Evolutionary conservation across 2,888 invertebrate species (phyloP).

Genomic region (Gryllus longicercus): DNA sequence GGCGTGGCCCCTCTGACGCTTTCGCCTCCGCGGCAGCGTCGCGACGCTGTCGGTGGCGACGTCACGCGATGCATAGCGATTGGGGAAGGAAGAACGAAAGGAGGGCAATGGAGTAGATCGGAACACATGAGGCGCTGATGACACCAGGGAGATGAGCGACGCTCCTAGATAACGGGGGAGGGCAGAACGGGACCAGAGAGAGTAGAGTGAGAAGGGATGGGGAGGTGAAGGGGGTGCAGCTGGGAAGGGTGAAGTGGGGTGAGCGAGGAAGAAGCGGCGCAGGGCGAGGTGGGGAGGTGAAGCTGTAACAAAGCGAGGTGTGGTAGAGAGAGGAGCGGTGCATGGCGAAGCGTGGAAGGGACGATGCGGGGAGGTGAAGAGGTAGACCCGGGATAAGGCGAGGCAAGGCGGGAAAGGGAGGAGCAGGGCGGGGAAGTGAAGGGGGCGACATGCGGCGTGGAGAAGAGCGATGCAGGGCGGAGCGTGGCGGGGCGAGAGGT

Average conservation of each 20-base stretch:
- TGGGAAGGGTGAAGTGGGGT: constrained; percentile 40
- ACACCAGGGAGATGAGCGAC: background rate
- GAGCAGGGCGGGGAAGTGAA: too few relatives aligned
- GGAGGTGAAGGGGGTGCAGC: constrained; percentile 38
- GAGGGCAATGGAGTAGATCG: background rate
- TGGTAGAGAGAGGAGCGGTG: constrained; percentile 39
- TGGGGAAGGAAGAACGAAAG: background rate
- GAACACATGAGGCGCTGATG: background rate
- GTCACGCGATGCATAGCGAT: too few relatives aligned
- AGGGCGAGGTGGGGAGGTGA: constrained; percentile 37
- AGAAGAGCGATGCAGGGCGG: too few relatives aligned
- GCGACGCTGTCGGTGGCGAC: too few relatives aligned
- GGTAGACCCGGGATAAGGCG: too few relatives aligned
- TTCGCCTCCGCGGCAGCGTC: too few relatives aligned
- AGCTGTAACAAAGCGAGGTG: constrained; percentile 38
- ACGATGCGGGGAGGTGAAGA: too few relatives aligned
- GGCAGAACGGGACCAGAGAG: constrained; percentile 22
- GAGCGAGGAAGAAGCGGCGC: constrained; percentile 39
- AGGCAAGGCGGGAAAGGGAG: too few relatives aligned
- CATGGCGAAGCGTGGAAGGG: too few relatives aligned
- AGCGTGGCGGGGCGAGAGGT: too few relatives aligned
- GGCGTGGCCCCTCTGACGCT: too few relatives aligned
- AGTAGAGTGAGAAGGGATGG: constrained; percentile 12
- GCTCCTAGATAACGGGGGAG: constrained; percentile 23
- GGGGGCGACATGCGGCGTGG: too few relatives aligned